phyloP scores from a whole-genome alignment of 1,140 invertebrate genomes.

The Dolichoris vasculosae region DNA sequence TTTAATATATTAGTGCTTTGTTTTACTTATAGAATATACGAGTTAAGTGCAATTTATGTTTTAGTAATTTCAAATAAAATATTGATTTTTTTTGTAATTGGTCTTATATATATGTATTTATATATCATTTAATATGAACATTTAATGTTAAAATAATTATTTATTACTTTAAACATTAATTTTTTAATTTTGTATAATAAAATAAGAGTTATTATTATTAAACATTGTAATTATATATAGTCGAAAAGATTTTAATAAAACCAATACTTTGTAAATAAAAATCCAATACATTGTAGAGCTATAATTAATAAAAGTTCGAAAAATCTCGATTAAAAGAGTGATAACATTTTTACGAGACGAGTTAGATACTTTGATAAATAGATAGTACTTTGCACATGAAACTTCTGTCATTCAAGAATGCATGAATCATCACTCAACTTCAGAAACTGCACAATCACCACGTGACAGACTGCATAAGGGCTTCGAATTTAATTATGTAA shows the following conservation, averaged over 20 bases:
- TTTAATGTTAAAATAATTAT: not conserved
- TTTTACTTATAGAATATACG: no score
- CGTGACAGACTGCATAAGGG: not conserved
- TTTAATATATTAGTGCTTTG: no score
- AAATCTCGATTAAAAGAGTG: not conserved
- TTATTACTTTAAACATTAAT: not conserved
- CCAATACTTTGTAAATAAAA: not conserved
- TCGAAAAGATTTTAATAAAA: not conserved
- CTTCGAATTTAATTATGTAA: conserved; percentile 4
- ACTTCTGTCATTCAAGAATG: conserved; percentile 6
- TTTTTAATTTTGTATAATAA: not conserved
- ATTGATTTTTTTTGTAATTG: no score
- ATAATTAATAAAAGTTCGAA: not conserved
- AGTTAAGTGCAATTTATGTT: no score
- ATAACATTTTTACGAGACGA: not conserved
- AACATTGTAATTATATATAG: not conserved
- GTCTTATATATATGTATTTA: no score
- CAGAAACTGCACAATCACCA: not conserved
- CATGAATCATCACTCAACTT: not conserved
- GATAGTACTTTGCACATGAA: conserved; percentile 2
- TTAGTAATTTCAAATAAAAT: no score
- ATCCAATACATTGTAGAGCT: not conserved
- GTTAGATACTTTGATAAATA: not conserved
- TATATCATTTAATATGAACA: no score
- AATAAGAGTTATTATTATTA: not conserved